Conservation (phyloP, 1,140 invertebrate genomes). For the Chrysopa pallens region DNA sequence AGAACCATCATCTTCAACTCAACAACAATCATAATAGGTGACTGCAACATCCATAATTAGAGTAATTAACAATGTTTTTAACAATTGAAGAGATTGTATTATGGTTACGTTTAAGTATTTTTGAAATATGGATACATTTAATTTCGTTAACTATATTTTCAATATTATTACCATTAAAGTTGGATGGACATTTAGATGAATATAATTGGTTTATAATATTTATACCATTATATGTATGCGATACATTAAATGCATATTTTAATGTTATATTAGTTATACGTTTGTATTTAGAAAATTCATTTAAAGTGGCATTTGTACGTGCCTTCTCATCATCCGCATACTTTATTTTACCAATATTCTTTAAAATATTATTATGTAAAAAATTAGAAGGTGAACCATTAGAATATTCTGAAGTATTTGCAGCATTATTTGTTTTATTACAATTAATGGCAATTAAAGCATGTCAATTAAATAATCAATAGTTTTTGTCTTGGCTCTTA, state of each 20-base stretch:
- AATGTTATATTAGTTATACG: slow-evolving; percentile 85
- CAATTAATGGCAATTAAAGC: slow-evolving; percentile 80
- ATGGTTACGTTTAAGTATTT: slow-evolving; percentile 83
- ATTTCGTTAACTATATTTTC: slow-evolving; percentile 69
- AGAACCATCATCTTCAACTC: slow-evolving; percentile 8
- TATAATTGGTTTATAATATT: slow-evolving; percentile 72
- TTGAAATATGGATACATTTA: slow-evolving; percentile 84
- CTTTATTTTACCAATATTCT: slow-evolving; percentile 71
- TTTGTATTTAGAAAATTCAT: slow-evolving; percentile 65
- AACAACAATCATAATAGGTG: slow-evolving; percentile 10
- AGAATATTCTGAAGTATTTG: slow-evolving; percentile 82
- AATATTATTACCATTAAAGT: slow-evolving; percentile 56
- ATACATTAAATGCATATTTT: slow-evolving; percentile 86
- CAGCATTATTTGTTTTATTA: slow-evolving; percentile 77
- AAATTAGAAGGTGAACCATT: slow-evolving; percentile 65
- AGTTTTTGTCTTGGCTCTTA: no score
- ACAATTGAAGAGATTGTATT: slow-evolving; percentile 73
- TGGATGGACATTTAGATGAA: slow-evolving; percentile 40
- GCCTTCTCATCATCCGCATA: slow-evolving; percentile 65
- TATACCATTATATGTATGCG: slow-evolving; percentile 74
- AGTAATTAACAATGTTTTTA: slow-evolving; percentile 55
- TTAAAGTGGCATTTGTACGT: slow-evolving; percentile 59
- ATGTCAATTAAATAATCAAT: slow-evolving; percentile 47
- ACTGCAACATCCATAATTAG: not conserved
- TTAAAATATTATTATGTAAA: slow-evolving; percentile 81